These are phyloP conservation scores for Carlito syrichta DNA, from an alignment of 2,113 vertebrate genomes.

Conservation along the genomic window DNA sequence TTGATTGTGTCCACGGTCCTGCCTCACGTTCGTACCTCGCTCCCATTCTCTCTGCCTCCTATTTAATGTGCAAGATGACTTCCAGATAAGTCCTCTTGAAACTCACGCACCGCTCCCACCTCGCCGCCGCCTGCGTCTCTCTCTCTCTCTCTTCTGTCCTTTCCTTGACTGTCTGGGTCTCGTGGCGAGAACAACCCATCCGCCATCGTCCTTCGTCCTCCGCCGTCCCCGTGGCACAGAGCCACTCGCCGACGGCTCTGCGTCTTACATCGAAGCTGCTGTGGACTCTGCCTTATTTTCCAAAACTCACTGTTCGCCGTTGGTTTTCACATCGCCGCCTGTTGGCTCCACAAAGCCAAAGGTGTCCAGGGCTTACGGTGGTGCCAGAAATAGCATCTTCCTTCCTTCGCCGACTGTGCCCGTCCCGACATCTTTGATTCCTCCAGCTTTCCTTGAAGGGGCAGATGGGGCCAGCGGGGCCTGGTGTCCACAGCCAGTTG, in stretches of 20 bases:
- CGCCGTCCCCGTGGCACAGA: too few species aligned
- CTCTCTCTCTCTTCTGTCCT: neutral
- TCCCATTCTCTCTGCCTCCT: fast-evolving
- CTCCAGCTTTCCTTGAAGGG: neutral
- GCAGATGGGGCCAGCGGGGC: too few species aligned
- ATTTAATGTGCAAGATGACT: neutral
- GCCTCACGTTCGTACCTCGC: fast-evolving
- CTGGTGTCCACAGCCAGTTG: neutral
- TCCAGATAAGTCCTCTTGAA: neutral
- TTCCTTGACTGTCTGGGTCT: too few species aligned
- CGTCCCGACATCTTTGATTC: too few species aligned
- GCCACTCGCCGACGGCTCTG: too few species aligned
- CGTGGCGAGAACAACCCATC: too few species aligned
- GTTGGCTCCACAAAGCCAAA: neutral
- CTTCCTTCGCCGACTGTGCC: neutral
- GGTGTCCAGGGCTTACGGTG: neutral
- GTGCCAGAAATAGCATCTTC: too few species aligned
- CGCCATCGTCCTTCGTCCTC: too few species aligned
- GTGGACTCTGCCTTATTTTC: neutral
- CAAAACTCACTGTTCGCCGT: neutral
- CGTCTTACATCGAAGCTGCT: neutral
- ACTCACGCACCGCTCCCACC: neutral
- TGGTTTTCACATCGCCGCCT: neutral
- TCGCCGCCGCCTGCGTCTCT: fast-evolving
- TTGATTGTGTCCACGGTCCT: too few species aligned